These are phyloP conservation scores for Sinella curviseta DNA, from an alignment of 1,140 invertebrate species.

Conservation along the genomic window DNA sequence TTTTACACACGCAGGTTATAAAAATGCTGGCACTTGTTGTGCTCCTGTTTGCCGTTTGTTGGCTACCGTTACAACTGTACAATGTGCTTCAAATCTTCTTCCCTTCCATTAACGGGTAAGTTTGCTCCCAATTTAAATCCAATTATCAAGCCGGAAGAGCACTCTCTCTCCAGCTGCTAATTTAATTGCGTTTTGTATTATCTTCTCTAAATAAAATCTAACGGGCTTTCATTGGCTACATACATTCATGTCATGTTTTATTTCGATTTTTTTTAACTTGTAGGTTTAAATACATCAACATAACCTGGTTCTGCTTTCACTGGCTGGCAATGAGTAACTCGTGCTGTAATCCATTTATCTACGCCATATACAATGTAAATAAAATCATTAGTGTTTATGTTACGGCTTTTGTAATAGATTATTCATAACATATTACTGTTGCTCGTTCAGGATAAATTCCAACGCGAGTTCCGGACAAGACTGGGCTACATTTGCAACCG, in stretches of 20 bases:
- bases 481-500: background rate
- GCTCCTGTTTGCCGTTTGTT: conserved; percentile 74
- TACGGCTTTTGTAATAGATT: no score
- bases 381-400: no score
- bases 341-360: conserved; percentile 83
- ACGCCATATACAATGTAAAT: conserved; percentile 81
- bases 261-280: no score
- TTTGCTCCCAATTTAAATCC: no score
- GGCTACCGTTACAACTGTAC: conserved; percentile 77
- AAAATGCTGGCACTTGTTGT: conserved; percentile 83
- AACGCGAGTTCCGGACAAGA: background rate
- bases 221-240: no score
- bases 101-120: conserved; percentile 70
- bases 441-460: conserved; percentile 15
- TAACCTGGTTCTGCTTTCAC: conserved; percentile 77
- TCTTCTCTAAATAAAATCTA: no score
- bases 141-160: no score
- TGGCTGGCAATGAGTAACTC: conserved; percentile 86
- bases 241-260: no score
- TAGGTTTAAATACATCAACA: conserved; percentile 74
- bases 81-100: conserved; percentile 70
- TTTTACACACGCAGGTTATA: no score
- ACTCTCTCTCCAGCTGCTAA: no score
- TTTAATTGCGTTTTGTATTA: no score
- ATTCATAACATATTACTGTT: no score